These are phyloP conservation scores for Paratilapia polleni DNA, from an alignment of 2,113 vertebrate genomes.

Conservation along the genomic window DNA sequence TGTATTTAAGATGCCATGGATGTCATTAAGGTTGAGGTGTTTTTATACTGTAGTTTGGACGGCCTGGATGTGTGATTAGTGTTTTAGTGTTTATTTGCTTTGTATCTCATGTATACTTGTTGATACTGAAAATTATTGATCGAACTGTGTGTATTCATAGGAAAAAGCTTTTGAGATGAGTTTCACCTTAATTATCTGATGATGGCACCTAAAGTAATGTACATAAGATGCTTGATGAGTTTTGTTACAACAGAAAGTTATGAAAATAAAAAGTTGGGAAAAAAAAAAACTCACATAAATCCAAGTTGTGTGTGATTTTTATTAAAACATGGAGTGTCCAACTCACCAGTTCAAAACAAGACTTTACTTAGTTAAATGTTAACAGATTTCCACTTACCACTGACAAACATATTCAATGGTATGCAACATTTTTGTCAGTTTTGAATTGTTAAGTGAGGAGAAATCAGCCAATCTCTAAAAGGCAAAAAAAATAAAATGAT, in stretches of 20 bases:
- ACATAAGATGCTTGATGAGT: constrained; percentile 32
- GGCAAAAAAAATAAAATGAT: background rate
- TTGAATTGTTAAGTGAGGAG: too few relatives aligned
- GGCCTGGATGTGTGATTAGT: constrained; percentile 19
- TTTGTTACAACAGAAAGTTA: constrained; percentile 33
- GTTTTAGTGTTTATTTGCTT: constrained; percentile 7
- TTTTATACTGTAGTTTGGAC: constrained; percentile 36
- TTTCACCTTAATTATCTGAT: constrained; percentile 4
- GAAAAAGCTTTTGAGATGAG: background rate
- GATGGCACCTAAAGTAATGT: constrained; percentile 12
- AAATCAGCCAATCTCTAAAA: background rate
- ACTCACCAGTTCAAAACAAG: background rate
- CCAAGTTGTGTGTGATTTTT: background rate
- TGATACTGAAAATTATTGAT: constrained; percentile 30
- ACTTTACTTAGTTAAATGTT: background rate
- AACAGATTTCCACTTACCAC: background rate
- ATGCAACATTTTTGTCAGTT: background rate
- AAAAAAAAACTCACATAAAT: background rate
- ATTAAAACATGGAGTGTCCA: background rate
- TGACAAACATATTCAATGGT: background rate
- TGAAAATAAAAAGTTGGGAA: constrained; percentile 51
- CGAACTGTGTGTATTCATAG: constrained; percentile 5
- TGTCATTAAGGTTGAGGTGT: background rate
- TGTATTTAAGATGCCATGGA: constrained; percentile 25
- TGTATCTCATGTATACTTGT: constrained; percentile 38